Evolutionary conservation across 2,113 vertebrate species (phyloP).

Genomic region (Motacilla tschutschensis): DNA sequence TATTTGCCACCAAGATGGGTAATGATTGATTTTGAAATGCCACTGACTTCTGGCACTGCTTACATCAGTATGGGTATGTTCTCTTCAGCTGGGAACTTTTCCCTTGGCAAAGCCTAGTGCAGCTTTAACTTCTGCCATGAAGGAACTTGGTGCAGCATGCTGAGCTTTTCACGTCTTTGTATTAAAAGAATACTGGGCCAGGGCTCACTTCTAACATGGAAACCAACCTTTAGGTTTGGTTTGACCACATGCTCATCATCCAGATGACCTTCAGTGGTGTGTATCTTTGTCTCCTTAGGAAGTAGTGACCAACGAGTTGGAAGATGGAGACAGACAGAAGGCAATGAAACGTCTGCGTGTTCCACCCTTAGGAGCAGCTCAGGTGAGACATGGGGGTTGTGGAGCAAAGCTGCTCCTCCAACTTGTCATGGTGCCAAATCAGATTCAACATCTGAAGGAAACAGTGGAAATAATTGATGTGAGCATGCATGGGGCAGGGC

Average conservation of each 20-base stretch:
- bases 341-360: constrained; percentile 98
- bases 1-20: not conserved
- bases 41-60: not conserved
- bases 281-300: constrained; percentile 71
- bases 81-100: not conserved
- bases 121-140: not conserved
- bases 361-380: constrained; percentile 94
- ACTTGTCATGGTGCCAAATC: not conserved
- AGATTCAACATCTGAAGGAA: not conserved
- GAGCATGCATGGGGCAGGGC: not conserved
- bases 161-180: not conserved
- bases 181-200: not conserved
- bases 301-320: constrained; percentile 93
- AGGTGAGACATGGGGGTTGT: constrained; percentile 74
- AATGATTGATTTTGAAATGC: not conserved
- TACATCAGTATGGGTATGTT: not conserved
- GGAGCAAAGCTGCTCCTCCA: not conserved
- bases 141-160: not conserved
- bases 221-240: not conserved
- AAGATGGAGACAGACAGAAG: constrained; percentile 95
- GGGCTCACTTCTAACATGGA: not conserved
- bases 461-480: not conserved
- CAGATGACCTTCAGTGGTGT: not conserved
- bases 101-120: not conserved
- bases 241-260: not conserved